These are phyloP conservation scores for Blastomussa wellsi DNA, from an alignment of 92 coral and sea anemone genomes.

Conservation along the genomic window DNA sequence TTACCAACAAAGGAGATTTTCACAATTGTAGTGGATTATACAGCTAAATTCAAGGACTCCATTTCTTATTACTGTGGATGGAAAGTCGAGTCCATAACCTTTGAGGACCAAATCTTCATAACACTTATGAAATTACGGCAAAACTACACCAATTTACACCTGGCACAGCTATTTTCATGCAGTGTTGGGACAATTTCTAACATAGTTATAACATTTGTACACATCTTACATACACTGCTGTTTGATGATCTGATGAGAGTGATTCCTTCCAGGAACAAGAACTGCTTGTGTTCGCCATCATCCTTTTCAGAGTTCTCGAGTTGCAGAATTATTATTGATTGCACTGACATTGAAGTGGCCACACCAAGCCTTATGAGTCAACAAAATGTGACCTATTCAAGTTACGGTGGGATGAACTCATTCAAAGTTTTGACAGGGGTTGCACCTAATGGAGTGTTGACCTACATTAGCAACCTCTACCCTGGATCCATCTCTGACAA, in stretches of 20 bases:
- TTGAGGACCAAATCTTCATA: slow-evolving; percentile 49
- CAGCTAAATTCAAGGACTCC: slow-evolving; percentile 23
- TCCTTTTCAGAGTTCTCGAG: slow-evolving; percentile 54
- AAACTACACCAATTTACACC: slow-evolving; percentile 56
- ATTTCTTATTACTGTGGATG: slow-evolving; percentile 54
- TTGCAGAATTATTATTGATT: slow-evolving; percentile 59
- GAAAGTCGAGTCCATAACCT: slow-evolving; percentile 46
- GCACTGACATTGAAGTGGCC: slow-evolving; percentile 61
- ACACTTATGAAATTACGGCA: slow-evolving; percentile 52
- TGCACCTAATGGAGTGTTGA: slow-evolving; percentile 68
- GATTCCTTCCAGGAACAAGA: slow-evolving; percentile 57
- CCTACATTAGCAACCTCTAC: slow-evolving; percentile 60
- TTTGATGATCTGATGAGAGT: slow-evolving; percentile 56
- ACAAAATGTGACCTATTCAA: slow-evolving; percentile 57
- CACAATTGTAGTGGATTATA: slow-evolving; percentile 17
- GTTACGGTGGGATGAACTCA: slow-evolving; percentile 57
- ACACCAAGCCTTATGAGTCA: slow-evolving; percentile 47
- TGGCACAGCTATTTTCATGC: slow-evolving; percentile 58
- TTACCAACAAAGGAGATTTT: slow-evolving; percentile 37
- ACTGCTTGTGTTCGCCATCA: slow-evolving; percentile 55
- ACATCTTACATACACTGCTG: slow-evolving; percentile 31
- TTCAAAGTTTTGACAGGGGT: slow-evolving; percentile 65
- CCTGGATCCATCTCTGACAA: slow-evolving; percentile 73
- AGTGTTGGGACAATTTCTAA: slow-evolving; percentile 60
- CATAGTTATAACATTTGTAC: slow-evolving; percentile 50